Evolutionary conservation across 2,797 vertebrate species (phyloP).

Genomic region (Ptychobarbus kaznakovi): DNA sequence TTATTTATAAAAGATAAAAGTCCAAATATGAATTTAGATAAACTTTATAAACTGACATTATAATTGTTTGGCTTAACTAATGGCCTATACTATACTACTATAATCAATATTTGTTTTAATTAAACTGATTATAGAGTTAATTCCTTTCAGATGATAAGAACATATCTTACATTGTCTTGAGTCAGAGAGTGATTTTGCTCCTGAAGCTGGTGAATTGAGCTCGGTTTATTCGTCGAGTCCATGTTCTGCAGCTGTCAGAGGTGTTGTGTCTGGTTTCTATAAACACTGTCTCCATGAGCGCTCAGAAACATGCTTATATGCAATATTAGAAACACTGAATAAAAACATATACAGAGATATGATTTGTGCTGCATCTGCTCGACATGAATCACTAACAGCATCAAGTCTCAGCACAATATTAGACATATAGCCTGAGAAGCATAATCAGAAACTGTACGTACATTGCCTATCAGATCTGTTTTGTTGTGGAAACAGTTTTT

Average conservation of each 20-base stretch:
- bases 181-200: slow-evolving; percentile 63
- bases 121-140: neutral
- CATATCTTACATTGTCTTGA: slow-evolving; percentile 67
- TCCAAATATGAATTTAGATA: neutral
- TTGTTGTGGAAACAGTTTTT: slow-evolving; percentile 19
- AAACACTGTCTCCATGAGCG: slow-evolving; percentile 42
- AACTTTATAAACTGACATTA: neutral
- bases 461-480: neutral
- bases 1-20: neutral
- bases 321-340: neutral
- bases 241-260: slow-evolving; percentile 62
- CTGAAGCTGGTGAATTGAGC: slow-evolving; percentile 47
- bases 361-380: slow-evolving; percentile 6
- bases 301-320: neutral
- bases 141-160: neutral
- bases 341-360: neutral
- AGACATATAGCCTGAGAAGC: neutral
- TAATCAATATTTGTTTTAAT: neutral
- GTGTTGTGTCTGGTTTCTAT: slow-evolving; percentile 43
- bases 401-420: neutral
- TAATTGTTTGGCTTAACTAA: neutral
- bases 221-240: slow-evolving; percentile 62
- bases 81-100: neutral
- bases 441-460: neutral
- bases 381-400: neutral